phyloP scores from a whole-genome alignment of 2,888 invertebrate genomes.

The Rotaria macrura region DNA sequence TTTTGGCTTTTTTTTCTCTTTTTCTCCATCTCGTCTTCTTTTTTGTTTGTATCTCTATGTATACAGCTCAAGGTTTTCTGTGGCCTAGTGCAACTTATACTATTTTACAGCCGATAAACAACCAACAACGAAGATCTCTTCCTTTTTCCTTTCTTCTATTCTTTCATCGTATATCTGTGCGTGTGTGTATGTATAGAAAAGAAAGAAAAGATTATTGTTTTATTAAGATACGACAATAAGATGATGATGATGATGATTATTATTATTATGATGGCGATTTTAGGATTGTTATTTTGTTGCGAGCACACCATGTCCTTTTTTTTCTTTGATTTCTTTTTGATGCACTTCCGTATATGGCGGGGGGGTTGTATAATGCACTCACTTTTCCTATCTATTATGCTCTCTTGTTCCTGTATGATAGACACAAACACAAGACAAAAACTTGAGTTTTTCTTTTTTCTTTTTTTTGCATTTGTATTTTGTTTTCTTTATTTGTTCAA shows the following conservation, averaged over 20 bases:
- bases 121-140: not conserved
- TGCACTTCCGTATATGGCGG: not conserved
- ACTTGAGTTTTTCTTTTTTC: not conserved
- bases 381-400: not conserved
- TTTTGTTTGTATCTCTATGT: not conserved
- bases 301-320: not conserved
- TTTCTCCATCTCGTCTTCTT: not conserved
- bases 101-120: not conserved
- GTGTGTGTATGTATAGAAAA: not conserved
- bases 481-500: not conserved
- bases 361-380: not conserved
- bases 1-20: not conserved
- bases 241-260: not conserved
- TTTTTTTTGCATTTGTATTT: slow-evolving; percentile 1
- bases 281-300: slow-evolving; percentile 3
- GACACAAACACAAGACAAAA: not conserved
- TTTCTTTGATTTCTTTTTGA: not conserved
- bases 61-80: not conserved
- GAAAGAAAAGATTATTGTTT: not conserved
- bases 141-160: not conserved
- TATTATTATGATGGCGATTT: not conserved
- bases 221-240: not conserved
- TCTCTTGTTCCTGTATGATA: slow-evolving; percentile 3
- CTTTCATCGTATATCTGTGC: not conserved
- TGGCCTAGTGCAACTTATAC: not conserved